Evolutionary conservation across 1,140 invertebrate species (phyloP).

Genomic region (Drosophila gunungcola): DNA sequence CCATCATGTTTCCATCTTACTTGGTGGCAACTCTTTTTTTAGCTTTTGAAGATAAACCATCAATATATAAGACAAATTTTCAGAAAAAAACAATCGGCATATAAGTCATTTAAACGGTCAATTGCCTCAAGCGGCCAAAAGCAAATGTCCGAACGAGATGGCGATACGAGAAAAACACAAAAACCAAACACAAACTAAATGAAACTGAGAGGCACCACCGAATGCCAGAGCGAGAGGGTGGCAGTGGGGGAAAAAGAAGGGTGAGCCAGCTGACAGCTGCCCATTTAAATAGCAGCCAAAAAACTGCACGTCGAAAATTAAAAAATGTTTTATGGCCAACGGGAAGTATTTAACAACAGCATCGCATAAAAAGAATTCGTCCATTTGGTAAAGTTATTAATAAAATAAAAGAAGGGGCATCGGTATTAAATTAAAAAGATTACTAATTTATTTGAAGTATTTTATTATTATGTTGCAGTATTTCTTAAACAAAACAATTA

Average conservation of each 20-base stretch:
- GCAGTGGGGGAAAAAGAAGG: not conserved
- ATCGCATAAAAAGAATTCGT: not conserved
- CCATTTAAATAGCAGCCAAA: constrained; percentile 34
- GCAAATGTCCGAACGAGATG: constrained; percentile 41
- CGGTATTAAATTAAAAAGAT: too few relatives aligned
- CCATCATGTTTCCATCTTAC: not conserved
- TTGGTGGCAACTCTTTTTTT: constrained; percentile 33
- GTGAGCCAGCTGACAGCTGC: constrained; percentile 40
- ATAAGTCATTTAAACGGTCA: constrained; percentile 79
- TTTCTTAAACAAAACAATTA: too few relatives aligned
- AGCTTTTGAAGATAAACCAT: constrained; percentile 11
- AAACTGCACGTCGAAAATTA: constrained; percentile 34
- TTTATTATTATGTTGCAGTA: too few relatives aligned
- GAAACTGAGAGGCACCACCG: constrained; percentile 16
- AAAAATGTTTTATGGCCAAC: constrained; percentile 8
- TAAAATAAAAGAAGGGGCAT: too few relatives aligned
- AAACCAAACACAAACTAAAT: constrained; percentile 39
- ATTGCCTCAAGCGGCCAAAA: constrained; percentile 70
- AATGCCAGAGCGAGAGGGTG: not conserved
- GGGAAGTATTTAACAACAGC: constrained; percentile 9
- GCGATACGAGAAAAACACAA: constrained; percentile 34
- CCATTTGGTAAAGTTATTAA: not conserved
- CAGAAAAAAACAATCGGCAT: constrained; percentile 34
- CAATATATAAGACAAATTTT: constrained; percentile 32
- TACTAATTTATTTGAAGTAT: too few relatives aligned